Evolutionary conservation across 2,113 vertebrate species (phyloP).

Genomic region (Conger conger): DNA sequence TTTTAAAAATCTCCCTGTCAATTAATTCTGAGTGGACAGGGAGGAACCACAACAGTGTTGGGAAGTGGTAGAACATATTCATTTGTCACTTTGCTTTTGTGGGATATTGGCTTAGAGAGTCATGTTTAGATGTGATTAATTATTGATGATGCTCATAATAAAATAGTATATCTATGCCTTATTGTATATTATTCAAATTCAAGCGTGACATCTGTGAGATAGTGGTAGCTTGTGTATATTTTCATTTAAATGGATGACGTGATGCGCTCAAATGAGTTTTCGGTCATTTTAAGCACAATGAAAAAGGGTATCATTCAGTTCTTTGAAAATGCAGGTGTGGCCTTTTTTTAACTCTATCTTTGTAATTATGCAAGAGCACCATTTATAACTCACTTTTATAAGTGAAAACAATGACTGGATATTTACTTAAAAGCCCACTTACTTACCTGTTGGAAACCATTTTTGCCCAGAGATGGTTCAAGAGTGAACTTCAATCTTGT

Average conservation of each 20-base stretch:
- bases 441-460: constrained; percentile 96
- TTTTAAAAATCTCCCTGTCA: too few species aligned
- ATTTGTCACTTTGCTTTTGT: neutral
- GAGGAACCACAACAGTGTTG: neutral
- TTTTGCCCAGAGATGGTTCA: constrained; percentile 91
- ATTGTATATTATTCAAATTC: neutral
- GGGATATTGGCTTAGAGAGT: neutral
- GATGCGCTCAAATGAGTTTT: neutral
- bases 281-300: neutral
- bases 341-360: neutral
- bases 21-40: neutral
- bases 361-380: neutral
- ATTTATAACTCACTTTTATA: neutral
- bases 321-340: neutral
- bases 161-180: neutral
- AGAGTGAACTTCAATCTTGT: constrained; percentile 96
- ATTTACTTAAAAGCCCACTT: neutral
- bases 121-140: neutral
- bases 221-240: neutral
- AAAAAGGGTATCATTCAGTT: neutral
- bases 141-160: neutral
- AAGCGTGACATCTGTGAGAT: neutral
- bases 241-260: neutral
- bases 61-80: neutral
- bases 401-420: neutral